phyloP scores from a whole-genome alignment of 2,797 vertebrate species.

The Leptoclinus maculatus region DNA sequence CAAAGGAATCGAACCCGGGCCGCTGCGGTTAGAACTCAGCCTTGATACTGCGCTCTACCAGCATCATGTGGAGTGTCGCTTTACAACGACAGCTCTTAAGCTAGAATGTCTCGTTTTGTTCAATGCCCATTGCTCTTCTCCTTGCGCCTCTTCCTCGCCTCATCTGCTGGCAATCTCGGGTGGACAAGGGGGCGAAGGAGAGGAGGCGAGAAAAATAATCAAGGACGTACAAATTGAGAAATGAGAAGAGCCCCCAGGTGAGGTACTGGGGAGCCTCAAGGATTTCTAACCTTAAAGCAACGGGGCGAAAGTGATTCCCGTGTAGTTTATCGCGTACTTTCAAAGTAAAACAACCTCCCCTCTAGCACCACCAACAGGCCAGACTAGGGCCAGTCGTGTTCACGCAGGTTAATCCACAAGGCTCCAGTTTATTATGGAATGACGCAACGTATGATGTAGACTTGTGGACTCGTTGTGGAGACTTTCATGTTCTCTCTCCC shows the following conservation, averaged over 20 bases:
- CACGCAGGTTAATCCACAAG: conserved; percentile 11
- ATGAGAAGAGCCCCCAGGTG: neutral
- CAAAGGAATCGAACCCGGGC: neutral
- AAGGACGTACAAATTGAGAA: neutral
- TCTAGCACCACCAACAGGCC: conserved; percentile 20
- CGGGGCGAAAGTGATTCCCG: neutral
- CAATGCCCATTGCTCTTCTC: neutral
- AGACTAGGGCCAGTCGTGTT: neutral
- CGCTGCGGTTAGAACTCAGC: neutral
- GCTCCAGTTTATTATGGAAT: conserved; percentile 1
- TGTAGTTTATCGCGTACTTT: neutral
- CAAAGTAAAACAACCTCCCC: neutral
- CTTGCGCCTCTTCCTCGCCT: neutral
- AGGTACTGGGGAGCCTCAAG: neutral
- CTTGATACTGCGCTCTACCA: neutral
- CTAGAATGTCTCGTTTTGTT: neutral
- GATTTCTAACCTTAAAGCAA: conserved; percentile 2
- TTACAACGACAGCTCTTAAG: neutral
- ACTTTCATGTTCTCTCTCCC: conserved; percentile 19
- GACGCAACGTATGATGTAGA: conserved; percentile 1
- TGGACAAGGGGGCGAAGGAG: neutral
- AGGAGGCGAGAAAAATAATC: neutral
- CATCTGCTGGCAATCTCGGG: neutral
- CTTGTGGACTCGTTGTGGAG: neutral
- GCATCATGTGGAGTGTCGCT: neutral